Evolutionary conservation across 2,888 invertebrate genomes (phyloP).

Genomic region (Mythimna loreyi): DNA sequence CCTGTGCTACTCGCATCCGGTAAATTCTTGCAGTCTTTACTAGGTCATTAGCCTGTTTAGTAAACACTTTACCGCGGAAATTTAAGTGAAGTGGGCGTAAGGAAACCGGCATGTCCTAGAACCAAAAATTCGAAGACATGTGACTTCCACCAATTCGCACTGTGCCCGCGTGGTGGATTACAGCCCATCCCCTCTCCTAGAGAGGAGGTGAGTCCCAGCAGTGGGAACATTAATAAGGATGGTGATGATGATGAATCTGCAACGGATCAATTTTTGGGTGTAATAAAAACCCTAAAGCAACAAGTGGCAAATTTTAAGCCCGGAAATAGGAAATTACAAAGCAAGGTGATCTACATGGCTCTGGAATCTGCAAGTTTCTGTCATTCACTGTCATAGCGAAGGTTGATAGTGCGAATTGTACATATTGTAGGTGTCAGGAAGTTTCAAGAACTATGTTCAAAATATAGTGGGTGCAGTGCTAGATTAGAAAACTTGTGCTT

Average conservation of each 20-base stretch:
- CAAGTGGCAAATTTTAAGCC: slow-evolving; percentile 1
- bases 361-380: slow-evolving; percentile 5
- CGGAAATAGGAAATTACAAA: slow-evolving; percentile 32
- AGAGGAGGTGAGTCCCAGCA: too few species aligned
- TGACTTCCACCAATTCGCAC: too few species aligned
- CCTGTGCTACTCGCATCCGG: background rate
- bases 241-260: too few species aligned
- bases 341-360: slow-evolving; percentile 46
- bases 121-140: too few species aligned
- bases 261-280: background rate
- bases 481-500: background rate
- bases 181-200: too few species aligned
- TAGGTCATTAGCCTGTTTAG: background rate
- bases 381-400: slow-evolving; percentile 21
- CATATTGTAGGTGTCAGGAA: slow-evolving; percentile 6
- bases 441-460: background rate
- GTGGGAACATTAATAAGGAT: too few species aligned
- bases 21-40: background rate
- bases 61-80: too few species aligned
- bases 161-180: too few species aligned
- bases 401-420: slow-evolving; percentile 14
- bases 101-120: too few species aligned
- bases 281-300: background rate
- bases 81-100: too few species aligned
- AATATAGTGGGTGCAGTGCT: background rate